Percentiles rank a stretch among this genome's conserved stretches.
Evolutionary conservation across 2,888 invertebrate genomes (phyloP).

Genomic region (Yponomeuta evonymella): DNA sequence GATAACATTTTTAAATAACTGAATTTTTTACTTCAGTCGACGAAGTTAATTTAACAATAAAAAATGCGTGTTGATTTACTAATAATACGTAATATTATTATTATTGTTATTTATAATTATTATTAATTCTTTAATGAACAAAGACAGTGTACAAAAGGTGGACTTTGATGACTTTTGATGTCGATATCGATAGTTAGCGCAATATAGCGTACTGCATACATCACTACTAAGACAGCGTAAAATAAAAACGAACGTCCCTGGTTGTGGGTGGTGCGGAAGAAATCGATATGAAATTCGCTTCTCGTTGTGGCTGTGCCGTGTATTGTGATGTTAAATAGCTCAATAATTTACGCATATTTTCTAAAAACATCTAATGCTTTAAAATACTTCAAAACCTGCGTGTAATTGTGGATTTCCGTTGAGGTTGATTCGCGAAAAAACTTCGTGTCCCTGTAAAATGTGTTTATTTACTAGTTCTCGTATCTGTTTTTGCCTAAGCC

Average conservation of each 20-base stretch:
- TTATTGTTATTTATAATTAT: too few relatives aligned
- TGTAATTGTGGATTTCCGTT: background rate
- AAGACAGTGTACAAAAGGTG: too few relatives aligned
- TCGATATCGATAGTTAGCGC: background rate
- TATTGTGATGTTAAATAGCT: conserved; percentile 56
- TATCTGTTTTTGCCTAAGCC: background rate
- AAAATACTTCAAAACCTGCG: background rate
- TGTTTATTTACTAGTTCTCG: background rate
- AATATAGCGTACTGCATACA: background rate
- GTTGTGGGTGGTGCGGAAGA: conserved; percentile 4
- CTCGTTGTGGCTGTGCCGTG: conserved; percentile 40
- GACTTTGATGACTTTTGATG: background rate
- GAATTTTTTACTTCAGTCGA: too few relatives aligned
- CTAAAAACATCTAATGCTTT: background rate
- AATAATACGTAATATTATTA: too few relatives aligned
- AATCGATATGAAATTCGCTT: conserved; percentile 17
- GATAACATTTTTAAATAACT: too few relatives aligned
- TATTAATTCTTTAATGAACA: too few relatives aligned
- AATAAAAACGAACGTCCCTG: background rate
- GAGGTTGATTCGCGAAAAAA: background rate
- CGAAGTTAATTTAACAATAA: too few relatives aligned
- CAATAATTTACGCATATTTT: conserved; percentile 24
- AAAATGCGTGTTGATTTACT: too few relatives aligned
- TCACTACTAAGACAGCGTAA: background rate
- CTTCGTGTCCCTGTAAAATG: conserved; percentile 2